Conservation (phyloP, 2,797 vertebrate genomes). For the Tapirus indicus region DNA sequence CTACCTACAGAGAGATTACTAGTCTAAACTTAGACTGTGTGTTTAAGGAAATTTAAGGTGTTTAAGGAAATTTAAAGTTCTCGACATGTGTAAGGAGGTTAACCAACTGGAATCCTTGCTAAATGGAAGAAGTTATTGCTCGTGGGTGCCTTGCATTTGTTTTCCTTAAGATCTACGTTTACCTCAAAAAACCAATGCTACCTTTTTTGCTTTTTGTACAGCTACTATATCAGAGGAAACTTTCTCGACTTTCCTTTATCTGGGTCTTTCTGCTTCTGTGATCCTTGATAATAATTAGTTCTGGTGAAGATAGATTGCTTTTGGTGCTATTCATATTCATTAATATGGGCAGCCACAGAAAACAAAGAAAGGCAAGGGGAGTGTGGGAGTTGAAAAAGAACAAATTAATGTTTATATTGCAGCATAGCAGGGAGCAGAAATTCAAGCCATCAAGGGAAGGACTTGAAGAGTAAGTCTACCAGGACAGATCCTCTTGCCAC, state of each 20-base stretch:
- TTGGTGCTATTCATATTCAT: slow-evolving; percentile 79
- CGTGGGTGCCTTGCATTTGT: slow-evolving; percentile 54
- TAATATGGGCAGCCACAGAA: slow-evolving; percentile 68
- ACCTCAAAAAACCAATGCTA: slow-evolving; percentile 72
- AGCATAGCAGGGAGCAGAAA: slow-evolving; percentile 24
- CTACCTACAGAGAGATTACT: neutral
- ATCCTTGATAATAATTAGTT: slow-evolving; percentile 70
- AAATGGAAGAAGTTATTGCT: slow-evolving; percentile 62
- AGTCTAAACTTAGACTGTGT: neutral
- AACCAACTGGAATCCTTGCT: neutral
- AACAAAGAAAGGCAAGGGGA: slow-evolving; percentile 46
- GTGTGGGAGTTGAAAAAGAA: neutral
- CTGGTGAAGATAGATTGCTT: slow-evolving; percentile 64
- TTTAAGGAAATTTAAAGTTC: neutral
- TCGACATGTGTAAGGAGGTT: neutral
- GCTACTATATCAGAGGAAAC: slow-evolving; percentile 64
- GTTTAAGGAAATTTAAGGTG: neutral
- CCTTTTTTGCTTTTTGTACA: slow-evolving; percentile 43
- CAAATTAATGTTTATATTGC: slow-evolving; percentile 54
- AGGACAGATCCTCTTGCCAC: neutral
- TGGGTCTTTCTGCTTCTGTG: slow-evolving; percentile 69
- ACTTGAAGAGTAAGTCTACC: neutral
- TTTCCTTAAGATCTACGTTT: slow-evolving; percentile 1
- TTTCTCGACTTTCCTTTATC: slow-evolving; percentile 64
- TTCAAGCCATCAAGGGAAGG: neutral